Evolutionary conservation across 2,888 invertebrate species (phyloP).

Genomic region (Gortyna flavago): DNA sequence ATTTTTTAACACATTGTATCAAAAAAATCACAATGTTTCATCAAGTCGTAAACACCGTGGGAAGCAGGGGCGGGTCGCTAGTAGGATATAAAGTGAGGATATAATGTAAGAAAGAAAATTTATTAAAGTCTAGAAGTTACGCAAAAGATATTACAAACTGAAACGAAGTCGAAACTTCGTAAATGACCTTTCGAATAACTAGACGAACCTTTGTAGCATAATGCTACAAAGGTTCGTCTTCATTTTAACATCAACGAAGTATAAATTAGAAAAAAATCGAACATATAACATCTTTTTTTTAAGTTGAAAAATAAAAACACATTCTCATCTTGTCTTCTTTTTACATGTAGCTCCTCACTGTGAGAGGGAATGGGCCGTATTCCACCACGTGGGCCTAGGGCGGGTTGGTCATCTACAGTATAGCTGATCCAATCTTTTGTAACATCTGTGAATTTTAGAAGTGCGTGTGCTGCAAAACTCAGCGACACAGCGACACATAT

Average conservation of each 20-base stretch:
- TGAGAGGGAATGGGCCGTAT: too few species aligned
- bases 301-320: too few species aligned
- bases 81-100: neutral
- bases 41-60: neutral
- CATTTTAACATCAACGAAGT: neutral
- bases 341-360: neutral
- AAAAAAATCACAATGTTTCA: neutral
- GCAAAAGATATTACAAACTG: slow-evolving; percentile 1
- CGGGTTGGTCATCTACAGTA: neutral
- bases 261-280: too few species aligned
- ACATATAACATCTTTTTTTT: neutral
- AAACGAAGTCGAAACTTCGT: neutral
- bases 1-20: too few species aligned
- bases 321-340: neutral
- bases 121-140: neutral
- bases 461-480: too few species aligned
- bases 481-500: too few species aligned
- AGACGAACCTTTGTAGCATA: too few species aligned
- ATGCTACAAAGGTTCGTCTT: neutral
- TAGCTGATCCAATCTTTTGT: neutral
- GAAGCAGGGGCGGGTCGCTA: neutral
- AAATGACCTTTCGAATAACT: neutral
- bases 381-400: too few species aligned
- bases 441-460: neutral
- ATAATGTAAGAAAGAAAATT: slow-evolving; percentile 3